phyloP scores from a whole-genome alignment of 1,140 invertebrate species.

The Caerostris extrusa region DNA sequence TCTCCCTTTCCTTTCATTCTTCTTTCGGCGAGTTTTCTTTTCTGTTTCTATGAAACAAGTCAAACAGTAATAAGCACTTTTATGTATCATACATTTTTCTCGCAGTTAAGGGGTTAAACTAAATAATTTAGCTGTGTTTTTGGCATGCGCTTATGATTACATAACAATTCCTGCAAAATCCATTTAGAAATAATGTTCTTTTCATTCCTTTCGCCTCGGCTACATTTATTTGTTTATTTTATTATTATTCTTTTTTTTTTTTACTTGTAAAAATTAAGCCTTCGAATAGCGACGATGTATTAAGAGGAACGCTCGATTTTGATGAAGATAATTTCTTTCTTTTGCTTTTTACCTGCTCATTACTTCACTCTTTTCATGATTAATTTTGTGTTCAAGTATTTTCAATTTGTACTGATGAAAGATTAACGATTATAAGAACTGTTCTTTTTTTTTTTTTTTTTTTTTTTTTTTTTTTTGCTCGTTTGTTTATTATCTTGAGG shows the following conservation, averaged over 20 bases:
- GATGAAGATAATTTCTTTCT: conserved; percentile 45
- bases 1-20: no score
- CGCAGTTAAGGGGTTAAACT: conserved; percentile 35
- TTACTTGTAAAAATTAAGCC: conserved; percentile 44
- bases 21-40: conserved; percentile 3
- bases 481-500: no score
- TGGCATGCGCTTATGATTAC: conserved; percentile 6
- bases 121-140: conserved; percentile 50
- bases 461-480: no score
- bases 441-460: no score
- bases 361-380: background rate
- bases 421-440: background rate
- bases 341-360: conserved; percentile 24
- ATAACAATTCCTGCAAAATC: conserved; percentile 26
- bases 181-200: conserved; percentile 51
- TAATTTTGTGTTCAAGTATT: conserved; percentile 12
- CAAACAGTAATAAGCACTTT: conserved; percentile 61
- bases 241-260: no score
- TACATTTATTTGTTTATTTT: background rate
- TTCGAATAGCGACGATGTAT: conserved; percentile 20
- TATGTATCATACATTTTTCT: conserved; percentile 49
- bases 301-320: conserved; percentile 18
- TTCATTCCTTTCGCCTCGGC: conserved; percentile 3
- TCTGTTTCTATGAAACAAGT: conserved; percentile 11
- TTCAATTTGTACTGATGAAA: background rate